Evolutionary conservation across 2,797 vertebrate species (phyloP), one percentile per base, ranked within the genome.

Genomic region (Sebastes vulpes): DNA sequence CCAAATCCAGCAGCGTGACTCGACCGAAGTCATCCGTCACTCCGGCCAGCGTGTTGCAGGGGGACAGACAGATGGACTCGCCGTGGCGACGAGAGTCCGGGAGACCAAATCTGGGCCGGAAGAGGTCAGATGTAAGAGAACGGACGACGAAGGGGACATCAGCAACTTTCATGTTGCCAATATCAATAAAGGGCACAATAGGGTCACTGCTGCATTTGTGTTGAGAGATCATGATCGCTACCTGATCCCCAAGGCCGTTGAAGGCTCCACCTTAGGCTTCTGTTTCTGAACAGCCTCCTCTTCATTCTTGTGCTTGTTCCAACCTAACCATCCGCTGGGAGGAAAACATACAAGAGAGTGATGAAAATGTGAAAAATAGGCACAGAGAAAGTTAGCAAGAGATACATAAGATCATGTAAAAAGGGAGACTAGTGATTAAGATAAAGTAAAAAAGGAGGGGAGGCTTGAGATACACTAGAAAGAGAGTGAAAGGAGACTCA

Each of bases 11-110:
- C 77, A 99, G 93, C 26, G 97, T 94, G 75, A 99, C 97, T 81
- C 99, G 95, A 21, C 99, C 99, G 85, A 99, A 99, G 85, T 99
- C 99, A 76, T 99, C 99, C 0, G 98, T 99, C 68, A 98, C 98
- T 18, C 97, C 99, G 6, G 98, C 98, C 82, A 99, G 89, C 0
- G 97, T 98, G 93, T 97, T 98, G 93, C 98, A 99, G 0, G 98
- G 98, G 29, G 98, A 99, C 61, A 99, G 95, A 77, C 97, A 98
- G 77, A 99, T 97, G 48, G 97, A 96, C 82, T 99, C 98, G 4
- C 98, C 98, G 0, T 97, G 98, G 3, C 98, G 98, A 58, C 98
- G 97, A 10, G 99, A 99, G 95, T 99, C 99, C 1, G 99, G 99
- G 82, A 99, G 96, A 52, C 99, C 99, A 87, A 98, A 99, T 83